Conservation (phyloP, 2,888 invertebrate genomes). For the Ennomos quercinarius region DNA sequence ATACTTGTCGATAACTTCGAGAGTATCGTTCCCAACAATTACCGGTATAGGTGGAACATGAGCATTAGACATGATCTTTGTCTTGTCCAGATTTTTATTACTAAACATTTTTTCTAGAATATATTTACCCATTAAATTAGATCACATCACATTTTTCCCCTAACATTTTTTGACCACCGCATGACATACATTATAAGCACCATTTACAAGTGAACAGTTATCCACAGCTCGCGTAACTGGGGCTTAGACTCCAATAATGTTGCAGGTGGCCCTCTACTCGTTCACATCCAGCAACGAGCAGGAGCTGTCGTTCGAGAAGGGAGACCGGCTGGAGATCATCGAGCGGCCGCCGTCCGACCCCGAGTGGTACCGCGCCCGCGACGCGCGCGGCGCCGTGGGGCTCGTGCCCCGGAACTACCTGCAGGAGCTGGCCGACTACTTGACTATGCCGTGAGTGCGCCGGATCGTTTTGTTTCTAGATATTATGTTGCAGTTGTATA, state of each 20-base stretch:
- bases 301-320: conserved; percentile 98
- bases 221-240: conserved; percentile 6
- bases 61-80: no score
- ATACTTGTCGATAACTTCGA: no score
- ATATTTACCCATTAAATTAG: no score
- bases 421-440: conserved; percentile 95
- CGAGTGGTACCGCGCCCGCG: conserved; percentile 99
- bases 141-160: no score
- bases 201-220: conserved; percentile 6
- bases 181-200: background rate
- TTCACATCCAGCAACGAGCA: conserved; percentile 97
- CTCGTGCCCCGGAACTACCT: conserved; percentile 98
- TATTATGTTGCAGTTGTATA: no score
- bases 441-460: conserved; percentile 68
- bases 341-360: conserved; percentile 99
- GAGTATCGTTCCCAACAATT: no score
- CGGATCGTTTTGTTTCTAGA: conserved; percentile 31
- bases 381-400: conserved; percentile 96
- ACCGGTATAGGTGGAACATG: no score
- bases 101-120: no score
- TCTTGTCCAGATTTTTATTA: no score
- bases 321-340: conserved; percentile 97
- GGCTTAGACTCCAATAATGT: conserved; percentile 23
- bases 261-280: conserved; percentile 94
- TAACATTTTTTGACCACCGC: no score